phyloP scores from a whole-genome alignment of 1,140 invertebrate genomes.

The Musca vetustissima region DNA sequence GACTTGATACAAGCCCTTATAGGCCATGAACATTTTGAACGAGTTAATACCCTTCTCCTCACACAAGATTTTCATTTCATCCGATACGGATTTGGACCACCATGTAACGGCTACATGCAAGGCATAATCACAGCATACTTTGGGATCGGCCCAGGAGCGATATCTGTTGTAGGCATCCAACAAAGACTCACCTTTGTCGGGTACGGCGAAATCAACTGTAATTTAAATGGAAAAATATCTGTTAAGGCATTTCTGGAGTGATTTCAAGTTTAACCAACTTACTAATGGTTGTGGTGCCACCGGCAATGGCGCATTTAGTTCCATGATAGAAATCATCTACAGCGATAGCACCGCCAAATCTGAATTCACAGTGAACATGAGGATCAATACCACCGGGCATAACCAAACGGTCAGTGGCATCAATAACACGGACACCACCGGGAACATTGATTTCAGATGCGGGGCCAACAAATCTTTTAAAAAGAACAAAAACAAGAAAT shows the following conservation, averaged over 20 bases:
- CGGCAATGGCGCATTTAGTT: conserved; percentile 84
- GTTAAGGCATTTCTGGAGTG: background rate
- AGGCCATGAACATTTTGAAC: conserved; percentile 99
- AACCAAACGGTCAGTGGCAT: conserved; percentile 79
- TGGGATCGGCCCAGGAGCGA: conserved; percentile 86
- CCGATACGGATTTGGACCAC: conserved; percentile 81
- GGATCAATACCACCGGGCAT: conserved; percentile 89
- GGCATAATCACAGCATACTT: conserved; percentile 97
- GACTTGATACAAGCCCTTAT: conserved; percentile 90
- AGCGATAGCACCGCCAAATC: conserved; percentile 80
- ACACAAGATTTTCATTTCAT: conserved; percentile 80
- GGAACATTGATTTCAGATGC: conserved; percentile 76
- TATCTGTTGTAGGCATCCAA: conserved; percentile 91
- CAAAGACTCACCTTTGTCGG: conserved; percentile 80
- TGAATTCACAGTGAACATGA: conserved; percentile 85
- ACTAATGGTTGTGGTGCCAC: conserved; percentile 91
- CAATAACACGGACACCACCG: conserved; percentile 74
- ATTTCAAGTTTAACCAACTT: conserved; percentile 36
- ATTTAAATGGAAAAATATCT: conserved; percentile 23
- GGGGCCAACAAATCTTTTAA: conserved; percentile 50
- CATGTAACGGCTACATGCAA: conserved; percentile 90
- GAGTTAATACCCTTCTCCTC: conserved; percentile 89
- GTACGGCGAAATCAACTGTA: conserved; percentile 88
- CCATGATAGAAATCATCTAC: conserved; percentile 90
- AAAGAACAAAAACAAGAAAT: background rate